Evolutionary conservation across 2,888 invertebrate species (phyloP), one percentile per base, ranked within the genome.

Genomic region (Toxonevra muliebris): DNA sequence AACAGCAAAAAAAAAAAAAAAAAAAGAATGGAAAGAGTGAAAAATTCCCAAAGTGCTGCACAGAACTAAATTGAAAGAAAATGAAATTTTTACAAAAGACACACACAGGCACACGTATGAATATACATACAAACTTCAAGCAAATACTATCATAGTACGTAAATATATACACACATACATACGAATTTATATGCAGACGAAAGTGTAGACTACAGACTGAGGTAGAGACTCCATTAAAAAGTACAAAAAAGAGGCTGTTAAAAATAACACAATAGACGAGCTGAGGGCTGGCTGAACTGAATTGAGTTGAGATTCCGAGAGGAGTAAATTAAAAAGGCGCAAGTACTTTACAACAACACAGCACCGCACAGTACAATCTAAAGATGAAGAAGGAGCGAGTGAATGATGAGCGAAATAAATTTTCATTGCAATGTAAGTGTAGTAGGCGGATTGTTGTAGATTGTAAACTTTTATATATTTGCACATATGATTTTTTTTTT

Each of bases 221-320:
- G 7, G 48, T 55, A 55, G 45, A 43, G 48, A 48, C 45, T 63
- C 55, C 5, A 45, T 48, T 63, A 45, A 63, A 45, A 55, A 48
- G 55, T 43, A 42, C 62, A 62, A 20, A 54, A 45, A 63, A 63
- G 54, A 55, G 63, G 30, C 45, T 63, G 17, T 12, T 55, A 45
- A 63, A 61, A 41, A 52, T 40, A 40, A 48, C 15, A 15, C 15
- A 17, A 61, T 20, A 48, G 30, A 48, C 13, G 60, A 60, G 50
- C 42, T 19, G 2, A 48, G 13, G 8, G 43, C 45, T 17, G 13
- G 15, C 8, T n/a, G 15, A 45, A 30, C 45, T 60, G 13, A 10
- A 4, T 7, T 54, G 17, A 13, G 30, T 11, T 3, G 20, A n/a
- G 60, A 60, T n/a, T n/a, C 20, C 19, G 15, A 41, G 5, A 7